Conservation (phyloP, 2,888 invertebrate genomes). For the Diadegma fenestrale region DNA sequence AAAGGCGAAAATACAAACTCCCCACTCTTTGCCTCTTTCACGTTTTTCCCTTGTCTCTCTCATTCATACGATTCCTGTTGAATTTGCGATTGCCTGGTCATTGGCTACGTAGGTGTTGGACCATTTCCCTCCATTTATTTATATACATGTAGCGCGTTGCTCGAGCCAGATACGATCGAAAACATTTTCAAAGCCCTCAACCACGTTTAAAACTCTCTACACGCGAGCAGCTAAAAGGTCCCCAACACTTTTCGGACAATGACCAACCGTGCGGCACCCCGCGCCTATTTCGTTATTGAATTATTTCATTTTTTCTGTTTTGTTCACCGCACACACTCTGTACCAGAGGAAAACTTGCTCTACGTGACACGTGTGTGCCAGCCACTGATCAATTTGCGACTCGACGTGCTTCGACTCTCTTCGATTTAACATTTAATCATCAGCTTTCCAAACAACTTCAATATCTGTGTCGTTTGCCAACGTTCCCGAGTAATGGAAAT, state of each 20-base stretch:
- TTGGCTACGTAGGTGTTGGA: constrained; percentile 29
- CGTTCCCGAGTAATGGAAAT: not conserved
- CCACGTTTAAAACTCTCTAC: constrained; percentile 61
- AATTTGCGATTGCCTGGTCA: constrained; percentile 56
- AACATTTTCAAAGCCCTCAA: constrained; percentile 63
- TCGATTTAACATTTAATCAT: constrained; percentile 42
- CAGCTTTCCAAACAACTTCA: not conserved
- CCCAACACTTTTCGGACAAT: constrained; percentile 66
- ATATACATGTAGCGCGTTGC: constrained; percentile 7
- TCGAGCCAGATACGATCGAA: constrained; percentile 58
- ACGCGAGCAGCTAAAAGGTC: constrained; percentile 54
- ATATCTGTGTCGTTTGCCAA: constrained; percentile 4
- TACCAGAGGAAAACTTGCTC: constrained; percentile 5
- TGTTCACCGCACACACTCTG: not conserved
- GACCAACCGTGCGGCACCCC: constrained; percentile 64
- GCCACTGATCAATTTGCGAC: constrained; percentile 62
- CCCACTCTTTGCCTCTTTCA: constrained; percentile 14
- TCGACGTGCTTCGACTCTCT: constrained; percentile 24
- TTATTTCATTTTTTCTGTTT: constrained; percentile 40
- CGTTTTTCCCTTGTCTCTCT: constrained; percentile 31
- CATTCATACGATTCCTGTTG: constrained; percentile 47
- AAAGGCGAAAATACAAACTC: constrained; percentile 49
- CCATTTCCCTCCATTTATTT: constrained; percentile 54
- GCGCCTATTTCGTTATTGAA: constrained; percentile 66
- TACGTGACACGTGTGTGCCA: constrained; percentile 28